Percentiles rank a stretch among this genome's conserved stretches.
Conservation (phyloP, 2,888 invertebrate species). For the Xiphydria camelus region DNA sequence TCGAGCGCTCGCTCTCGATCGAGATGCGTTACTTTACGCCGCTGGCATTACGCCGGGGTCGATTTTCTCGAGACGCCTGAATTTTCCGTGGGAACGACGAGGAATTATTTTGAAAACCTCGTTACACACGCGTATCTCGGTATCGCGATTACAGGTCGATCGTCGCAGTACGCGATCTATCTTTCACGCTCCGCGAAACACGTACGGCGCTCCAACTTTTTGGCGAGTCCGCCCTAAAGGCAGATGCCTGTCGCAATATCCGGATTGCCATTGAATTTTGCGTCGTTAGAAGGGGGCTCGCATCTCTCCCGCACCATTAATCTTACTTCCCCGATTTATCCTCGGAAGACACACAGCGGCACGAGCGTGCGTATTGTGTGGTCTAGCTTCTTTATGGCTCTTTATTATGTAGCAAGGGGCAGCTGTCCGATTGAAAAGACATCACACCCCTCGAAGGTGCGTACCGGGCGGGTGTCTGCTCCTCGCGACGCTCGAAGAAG, state of each 20-base stretch:
- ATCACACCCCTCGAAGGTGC: constrained; percentile 37
- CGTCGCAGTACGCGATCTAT: too few species aligned
- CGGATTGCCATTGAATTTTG: constrained; percentile 29
- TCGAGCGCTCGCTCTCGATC: too few species aligned
- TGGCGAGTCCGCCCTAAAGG: constrained; percentile 19
- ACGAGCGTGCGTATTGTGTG: constrained; percentile 43
- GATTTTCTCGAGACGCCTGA: too few species aligned
- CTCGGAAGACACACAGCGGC: constrained; percentile 42
- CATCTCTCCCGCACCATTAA: constrained; percentile 32
- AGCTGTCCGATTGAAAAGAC: constrained; percentile 42
- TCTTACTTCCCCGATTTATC: constrained; percentile 38
- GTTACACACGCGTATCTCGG: too few species aligned
- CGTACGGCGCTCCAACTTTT: constrained; percentile 17
- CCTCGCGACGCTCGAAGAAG: too few species aligned
- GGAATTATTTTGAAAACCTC: too few species aligned
- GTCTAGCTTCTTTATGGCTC: constrained; percentile 46
- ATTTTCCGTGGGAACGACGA: too few species aligned
- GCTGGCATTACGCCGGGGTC: too few species aligned
- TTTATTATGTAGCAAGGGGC: constrained; percentile 40
- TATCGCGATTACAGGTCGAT: too few species aligned
- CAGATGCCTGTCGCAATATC: constrained; percentile 21
- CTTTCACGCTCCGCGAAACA: not conserved
- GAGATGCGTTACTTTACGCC: too few species aligned
- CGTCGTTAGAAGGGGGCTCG: constrained; percentile 11
- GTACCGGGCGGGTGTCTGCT: too few species aligned